Base-by-base conservation (phyloP, 2,113 vertebrate species). In the Phocoena sinus region DNA sequence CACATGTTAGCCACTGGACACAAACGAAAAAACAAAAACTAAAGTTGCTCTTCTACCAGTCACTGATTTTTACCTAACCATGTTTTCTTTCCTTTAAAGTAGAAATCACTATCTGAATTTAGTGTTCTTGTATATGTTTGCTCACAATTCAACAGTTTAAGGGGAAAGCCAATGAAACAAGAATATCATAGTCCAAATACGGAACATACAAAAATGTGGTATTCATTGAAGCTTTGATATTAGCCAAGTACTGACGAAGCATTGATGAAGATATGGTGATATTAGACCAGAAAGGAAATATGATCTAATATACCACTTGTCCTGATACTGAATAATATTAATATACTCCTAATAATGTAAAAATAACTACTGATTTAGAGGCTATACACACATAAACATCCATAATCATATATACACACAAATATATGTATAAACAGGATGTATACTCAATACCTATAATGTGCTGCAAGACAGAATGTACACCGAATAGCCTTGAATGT, bases 11-110 rank as follows among this genome's bases (percentile, higher is more conserved):
- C 14, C 65, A 50, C 41, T 77, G 31, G 28, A 56, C 31, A 53
- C 5, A 23, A 56, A 53, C 4, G 21, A 1, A n/a, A 77, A 77
- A 33, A 53, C 11, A 20, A 33, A 31, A 77, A 60, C 21, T 47
- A 36, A 77, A 65, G 8, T 2, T 38, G 1, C 0, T 15, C 5
- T 1, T 83, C 2, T 28, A 58, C 20, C 1, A 47, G n/a, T 14
- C 81, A 77, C 41, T 70, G 36, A 60, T 31, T 67, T 79, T 31
- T 33, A 65, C 14, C 4, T 25, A 58, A 60, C 5, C 6, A 21
- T 44, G 33, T 36, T 86, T 85, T 89, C 3, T 74, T 95, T 25
- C 83, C 18, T 60, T 60, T 28, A 74, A 5, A 56, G 47, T 6
- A 92, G 17, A 89, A 84, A 74, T 33, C 8, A 33, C 8, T 41